Evolutionary conservation across 2,888 invertebrate genomes (phyloP).

Genomic region (Leptopilina syphax): DNA sequence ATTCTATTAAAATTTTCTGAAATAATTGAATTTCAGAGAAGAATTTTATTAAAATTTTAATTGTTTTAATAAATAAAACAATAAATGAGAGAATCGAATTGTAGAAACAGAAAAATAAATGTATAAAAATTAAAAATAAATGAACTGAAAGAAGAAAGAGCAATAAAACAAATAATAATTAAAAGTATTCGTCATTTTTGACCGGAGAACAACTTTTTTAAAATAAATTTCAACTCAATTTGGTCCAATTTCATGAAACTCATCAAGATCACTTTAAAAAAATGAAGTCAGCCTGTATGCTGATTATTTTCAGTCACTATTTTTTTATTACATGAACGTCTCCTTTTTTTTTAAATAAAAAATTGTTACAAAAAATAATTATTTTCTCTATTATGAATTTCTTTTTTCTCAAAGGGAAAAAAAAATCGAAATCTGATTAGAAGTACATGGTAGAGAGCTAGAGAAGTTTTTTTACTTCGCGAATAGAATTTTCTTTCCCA

Average conservation of each 20-base stretch:
- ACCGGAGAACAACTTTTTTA: not conserved
- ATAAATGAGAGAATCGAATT: too few relatives aligned
- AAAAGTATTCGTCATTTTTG: conserved; percentile 2
- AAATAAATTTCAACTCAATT: conserved; percentile 12
- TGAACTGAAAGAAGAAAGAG: too few relatives aligned
- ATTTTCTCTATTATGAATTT: not conserved
- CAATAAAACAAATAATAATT: not conserved
- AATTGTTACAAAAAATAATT: too few relatives aligned
- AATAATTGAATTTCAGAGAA: too few relatives aligned
- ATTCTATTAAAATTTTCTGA: too few relatives aligned
- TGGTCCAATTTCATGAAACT: conserved; percentile 31
- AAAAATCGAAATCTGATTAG: not conserved
- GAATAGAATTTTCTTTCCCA: conserved; percentile 16
- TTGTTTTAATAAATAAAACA: too few relatives aligned
- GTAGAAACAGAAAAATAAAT: too few relatives aligned
- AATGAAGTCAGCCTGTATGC: not conserved
- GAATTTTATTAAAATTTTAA: too few relatives aligned
- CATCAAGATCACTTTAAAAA: conserved; percentile 9
- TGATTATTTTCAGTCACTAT: not conserved
- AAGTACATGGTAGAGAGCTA: not conserved
- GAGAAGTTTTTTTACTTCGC: not conserved
- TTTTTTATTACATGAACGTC: not conserved
- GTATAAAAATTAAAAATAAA: too few relatives aligned
- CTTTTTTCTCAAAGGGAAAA: too few relatives aligned
- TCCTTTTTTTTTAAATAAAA: too few relatives aligned